These are phyloP conservation scores for Halocynthia roretzi DNA, from an alignment of 23 tunicate species.

Conservation along the genomic window DNA sequence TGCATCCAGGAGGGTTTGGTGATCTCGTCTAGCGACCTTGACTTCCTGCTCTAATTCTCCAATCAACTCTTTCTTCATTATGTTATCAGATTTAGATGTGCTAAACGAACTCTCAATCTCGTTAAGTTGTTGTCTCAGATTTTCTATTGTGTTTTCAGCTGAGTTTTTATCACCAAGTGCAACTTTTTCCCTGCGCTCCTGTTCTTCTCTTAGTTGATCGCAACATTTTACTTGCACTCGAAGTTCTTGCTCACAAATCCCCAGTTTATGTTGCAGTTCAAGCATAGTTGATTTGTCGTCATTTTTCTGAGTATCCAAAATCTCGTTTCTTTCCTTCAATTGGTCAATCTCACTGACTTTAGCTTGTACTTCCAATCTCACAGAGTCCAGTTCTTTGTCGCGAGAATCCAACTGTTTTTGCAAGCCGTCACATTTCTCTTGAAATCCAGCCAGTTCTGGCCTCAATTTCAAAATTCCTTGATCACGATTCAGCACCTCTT, in stretches of 20 bases:
- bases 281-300: slow-evolving; percentile 49
- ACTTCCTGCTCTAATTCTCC: slow-evolving; percentile 37
- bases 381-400: slow-evolving; percentile 52
- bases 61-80: slow-evolving; percentile 36
- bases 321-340: slow-evolving; percentile 44
- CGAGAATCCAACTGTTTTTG: slow-evolving; percentile 66
- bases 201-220: slow-evolving; percentile 61
- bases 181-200: slow-evolving; percentile 35
- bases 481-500: slow-evolving; percentile 72
- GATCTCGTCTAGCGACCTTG: slow-evolving; percentile 44
- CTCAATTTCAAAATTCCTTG: slow-evolving; percentile 56
- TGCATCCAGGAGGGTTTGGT: slow-evolving; percentile 66
- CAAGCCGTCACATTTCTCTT: slow-evolving; percentile 68
- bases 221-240: slow-evolving; percentile 58
- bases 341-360: slow-evolving; percentile 18
- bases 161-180: slow-evolving; percentile 17
- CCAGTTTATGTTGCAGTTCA: slow-evolving; percentile 54
- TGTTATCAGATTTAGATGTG: slow-evolving; percentile 34
- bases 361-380: slow-evolving; percentile 40
- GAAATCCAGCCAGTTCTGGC: slow-evolving; percentile 52
- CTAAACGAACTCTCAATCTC: slow-evolving; percentile 22
- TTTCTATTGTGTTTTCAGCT: slow-evolving; percentile 35
- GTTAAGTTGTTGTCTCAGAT: slow-evolving; percentile 37
- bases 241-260: slow-evolving; percentile 61
- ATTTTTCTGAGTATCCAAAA: slow-evolving; percentile 29